phyloP scores from a whole-genome alignment of 2,888 invertebrate species.

The Oscheius sp. region DNA sequence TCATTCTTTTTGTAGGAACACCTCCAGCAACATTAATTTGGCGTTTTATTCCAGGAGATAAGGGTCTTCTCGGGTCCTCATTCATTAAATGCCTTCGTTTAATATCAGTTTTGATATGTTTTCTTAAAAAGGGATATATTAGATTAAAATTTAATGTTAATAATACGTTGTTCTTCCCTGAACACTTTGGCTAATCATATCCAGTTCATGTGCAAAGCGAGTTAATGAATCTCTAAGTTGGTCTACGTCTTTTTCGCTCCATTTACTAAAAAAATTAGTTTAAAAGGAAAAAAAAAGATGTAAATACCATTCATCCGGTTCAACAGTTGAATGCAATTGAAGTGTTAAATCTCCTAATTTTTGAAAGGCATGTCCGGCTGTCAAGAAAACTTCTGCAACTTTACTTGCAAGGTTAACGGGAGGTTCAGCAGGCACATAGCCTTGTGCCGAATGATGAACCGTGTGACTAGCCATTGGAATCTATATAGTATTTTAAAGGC shows the following conservation, averaged over 20 bases:
- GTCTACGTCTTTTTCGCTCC: conserved; percentile 63
- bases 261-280: conserved; percentile 43
- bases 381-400: conserved; percentile 65
- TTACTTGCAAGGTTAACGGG: conserved; percentile 50
- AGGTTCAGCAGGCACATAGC: conserved; percentile 23
- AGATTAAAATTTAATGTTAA: neutral
- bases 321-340: conserved; percentile 51
- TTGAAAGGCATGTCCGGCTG: conserved; percentile 67
- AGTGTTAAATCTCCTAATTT: conserved; percentile 65
- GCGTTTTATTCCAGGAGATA: conserved; percentile 26
- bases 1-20: conserved; percentile 2
- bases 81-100: conserved; percentile 50
- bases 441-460: neutral
- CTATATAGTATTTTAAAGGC: neutral
- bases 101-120: conserved; percentile 56
- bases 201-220: conserved; percentile 64
- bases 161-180: conserved; percentile 55
- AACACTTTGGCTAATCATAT: conserved; percentile 60
- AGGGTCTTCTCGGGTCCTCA: conserved; percentile 29
- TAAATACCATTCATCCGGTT: conserved; percentile 48
- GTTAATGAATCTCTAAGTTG: conserved; percentile 56
- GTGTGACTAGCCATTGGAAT: neutral
- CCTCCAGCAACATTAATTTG: neutral
- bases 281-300: neutral
- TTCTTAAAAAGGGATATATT: conserved; percentile 33